Percentiles rank a stretch among this genome's conserved stretches.
Evolutionary conservation across 2,797 vertebrate genomes (phyloP).

Genomic region (Siniperca obscura): DNA sequence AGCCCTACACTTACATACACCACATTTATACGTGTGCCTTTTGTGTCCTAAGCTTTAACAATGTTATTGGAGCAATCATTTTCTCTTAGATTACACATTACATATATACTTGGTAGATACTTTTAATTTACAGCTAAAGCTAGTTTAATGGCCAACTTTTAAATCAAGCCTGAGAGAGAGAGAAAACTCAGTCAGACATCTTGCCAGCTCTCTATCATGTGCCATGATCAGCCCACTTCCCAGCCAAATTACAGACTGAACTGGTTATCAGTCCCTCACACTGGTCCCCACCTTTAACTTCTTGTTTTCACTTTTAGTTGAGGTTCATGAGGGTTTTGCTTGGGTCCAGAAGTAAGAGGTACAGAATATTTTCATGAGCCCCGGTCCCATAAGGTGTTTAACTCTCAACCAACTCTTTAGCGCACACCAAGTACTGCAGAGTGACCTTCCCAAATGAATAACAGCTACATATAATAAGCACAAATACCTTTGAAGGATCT

Average conservation of each 20-base stretch:
- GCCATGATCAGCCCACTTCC: background rate
- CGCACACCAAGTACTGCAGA: background rate
- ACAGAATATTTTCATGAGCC: background rate
- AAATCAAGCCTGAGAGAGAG: background rate
- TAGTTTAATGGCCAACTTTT: background rate
- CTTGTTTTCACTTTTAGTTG: background rate
- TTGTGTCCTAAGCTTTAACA: background rate
- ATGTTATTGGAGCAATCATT: background rate
- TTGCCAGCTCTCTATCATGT: constrained; percentile 46
- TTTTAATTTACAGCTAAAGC: background rate
- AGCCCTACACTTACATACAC: too few species aligned
- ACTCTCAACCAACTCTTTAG: background rate
- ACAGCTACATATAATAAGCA: background rate
- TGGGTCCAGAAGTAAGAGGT: background rate
- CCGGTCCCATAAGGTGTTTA: background rate
- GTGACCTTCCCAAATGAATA: background rate
- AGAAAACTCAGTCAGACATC: background rate
- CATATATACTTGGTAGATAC: background rate
- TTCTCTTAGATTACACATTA: background rate
- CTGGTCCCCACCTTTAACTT: constrained; percentile 42
- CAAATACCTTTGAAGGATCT: constrained; percentile 92
- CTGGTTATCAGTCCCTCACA: constrained; percentile 70
- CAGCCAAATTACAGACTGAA: background rate
- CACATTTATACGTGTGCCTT: background rate
- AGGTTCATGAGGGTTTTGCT: background rate